Conservation (phyloP, 2,113 vertebrate species). For the Chionodraco myersi region DNA sequence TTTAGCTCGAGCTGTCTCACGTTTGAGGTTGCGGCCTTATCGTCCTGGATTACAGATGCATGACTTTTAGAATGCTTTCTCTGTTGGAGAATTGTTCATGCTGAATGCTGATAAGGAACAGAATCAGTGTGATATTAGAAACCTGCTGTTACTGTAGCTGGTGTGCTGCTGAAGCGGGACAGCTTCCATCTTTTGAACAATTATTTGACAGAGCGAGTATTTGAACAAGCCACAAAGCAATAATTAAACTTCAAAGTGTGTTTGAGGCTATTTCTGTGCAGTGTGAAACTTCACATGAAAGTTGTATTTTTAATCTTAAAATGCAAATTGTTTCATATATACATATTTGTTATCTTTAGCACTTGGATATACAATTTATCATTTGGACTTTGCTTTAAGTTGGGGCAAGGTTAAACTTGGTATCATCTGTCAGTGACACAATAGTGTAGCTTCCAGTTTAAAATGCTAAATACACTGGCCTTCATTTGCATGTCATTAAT, state of each 20-base stretch:
- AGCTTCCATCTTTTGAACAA: conserved; percentile 71
- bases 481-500: conserved; percentile 32
- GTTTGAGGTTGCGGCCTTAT: conserved; percentile 49
- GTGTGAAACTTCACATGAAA: conserved; percentile 54
- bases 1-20: conserved; percentile 23
- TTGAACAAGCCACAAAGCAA: conserved; percentile 55
- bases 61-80: conserved; percentile 65
- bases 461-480: background rate
- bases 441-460: background rate
- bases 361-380: conserved; percentile 14
- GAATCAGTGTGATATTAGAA: conserved; percentile 64
- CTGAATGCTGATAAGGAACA: conserved; percentile 70
- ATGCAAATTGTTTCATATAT: conserved; percentile 60
- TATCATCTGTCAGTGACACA: conserved; percentile 21
- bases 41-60: conserved; percentile 64
- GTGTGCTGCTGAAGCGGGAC: conserved; percentile 57
- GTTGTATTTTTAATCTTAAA: conserved; percentile 48
- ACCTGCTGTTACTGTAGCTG: conserved; percentile 65
- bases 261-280: conserved; percentile 68
- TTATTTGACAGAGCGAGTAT: conserved; percentile 57
- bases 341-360: conserved; percentile 26
- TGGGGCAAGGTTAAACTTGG: conserved; percentile 11
- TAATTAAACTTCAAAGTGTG: conserved; percentile 71
- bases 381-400: conserved; percentile 22
- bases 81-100: conserved; percentile 62